Evolutionary conservation across 1,140 invertebrate species (phyloP), one percentile per base, ranked within the genome.

Genomic region (Harpegnathos saltator): DNA sequence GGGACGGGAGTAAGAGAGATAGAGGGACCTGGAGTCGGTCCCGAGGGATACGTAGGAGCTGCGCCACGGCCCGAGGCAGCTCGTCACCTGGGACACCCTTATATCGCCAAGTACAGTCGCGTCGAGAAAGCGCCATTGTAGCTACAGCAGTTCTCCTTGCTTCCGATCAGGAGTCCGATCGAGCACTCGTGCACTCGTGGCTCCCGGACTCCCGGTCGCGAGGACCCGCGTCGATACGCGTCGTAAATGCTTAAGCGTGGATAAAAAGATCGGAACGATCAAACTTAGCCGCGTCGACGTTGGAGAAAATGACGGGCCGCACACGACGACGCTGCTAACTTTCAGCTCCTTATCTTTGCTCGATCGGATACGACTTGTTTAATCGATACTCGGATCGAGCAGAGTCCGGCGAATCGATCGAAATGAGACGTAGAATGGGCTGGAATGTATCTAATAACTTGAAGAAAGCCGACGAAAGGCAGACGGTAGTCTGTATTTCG

Each of bases 41-140:
- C 91, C 92, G 85, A 44, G 92, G 90, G 92, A 90, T 90, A 89
- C 91, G 91, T 92, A 92, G 91, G 75, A 89, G 90, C 91, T 85
- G 90, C 90, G 91, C 86, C 91, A 92, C 86, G 92, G 92, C 92
- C 91, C 90, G 91, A 92, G 92, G 92, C 92, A 91, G 91, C 92
- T 92, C 92, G 92, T 93, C 92, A 93, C 92, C 91, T 93, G 92
- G 92, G 92, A 92, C 92, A 91, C 86, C 90, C 92, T 93, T 93
- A 92, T 93, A 93, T 92, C 92, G 91, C 88, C 88, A 84, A 91
- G 92, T 93, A 93, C 91, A 92, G 91, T 92, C 92, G 88, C 88
- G 85, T 86, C 90, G 89, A 92, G 91, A 92, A 92, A 91, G 82
- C 90, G 82, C 77, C 83, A 88, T 88, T 87, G 77, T 89, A 88